These are phyloP conservation scores for Clostera curtula DNA, from an alignment of 2,888 invertebrate species.

Conservation along the genomic window DNA sequence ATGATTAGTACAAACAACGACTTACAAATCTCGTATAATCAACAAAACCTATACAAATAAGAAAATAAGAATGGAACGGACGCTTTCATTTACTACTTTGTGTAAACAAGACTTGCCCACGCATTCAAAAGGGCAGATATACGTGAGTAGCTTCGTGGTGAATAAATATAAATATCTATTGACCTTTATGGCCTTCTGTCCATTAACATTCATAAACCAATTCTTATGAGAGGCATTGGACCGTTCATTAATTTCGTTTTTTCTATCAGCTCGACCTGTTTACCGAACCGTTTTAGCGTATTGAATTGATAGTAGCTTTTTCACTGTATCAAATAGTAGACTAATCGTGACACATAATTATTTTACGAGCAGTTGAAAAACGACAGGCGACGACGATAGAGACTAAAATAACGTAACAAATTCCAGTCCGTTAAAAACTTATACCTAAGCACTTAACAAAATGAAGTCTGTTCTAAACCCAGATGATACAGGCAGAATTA, in stretches of 20 bases:
- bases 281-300: slow-evolving; percentile 30
- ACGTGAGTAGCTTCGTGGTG: slow-evolving; percentile 29
- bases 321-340: slow-evolving; percentile 30
- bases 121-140: slow-evolving; percentile 28
- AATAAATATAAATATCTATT: slow-evolving; percentile 35
- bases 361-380: slow-evolving; percentile 42
- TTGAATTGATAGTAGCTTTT: slow-evolving; percentile 38
- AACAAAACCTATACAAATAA: slow-evolving; percentile 36
- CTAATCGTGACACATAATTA: slow-evolving; percentile 42
- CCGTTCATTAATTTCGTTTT: slow-evolving; percentile 37
- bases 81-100: slow-evolving; percentile 30
- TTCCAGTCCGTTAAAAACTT: too few relatives aligned
- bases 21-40: slow-evolving; percentile 29
- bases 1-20: slow-evolving; percentile 34
- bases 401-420: too few relatives aligned
- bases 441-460: too few relatives aligned
- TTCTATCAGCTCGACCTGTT: slow-evolving; percentile 29
- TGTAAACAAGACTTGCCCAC: slow-evolving; percentile 31
- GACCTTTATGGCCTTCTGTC: slow-evolving; percentile 38
- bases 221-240: slow-evolving; percentile 31
- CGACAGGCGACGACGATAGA: too few relatives aligned
- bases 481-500: too few relatives aligned
- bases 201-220: slow-evolving; percentile 43
- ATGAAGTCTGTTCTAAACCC: too few relatives aligned
- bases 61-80: slow-evolving; percentile 26